Evolutionary conservation across 23 tunicate species (phyloP), one percentile per base, ranked within the genome.

Genomic region (Ciona savignyi): DNA sequence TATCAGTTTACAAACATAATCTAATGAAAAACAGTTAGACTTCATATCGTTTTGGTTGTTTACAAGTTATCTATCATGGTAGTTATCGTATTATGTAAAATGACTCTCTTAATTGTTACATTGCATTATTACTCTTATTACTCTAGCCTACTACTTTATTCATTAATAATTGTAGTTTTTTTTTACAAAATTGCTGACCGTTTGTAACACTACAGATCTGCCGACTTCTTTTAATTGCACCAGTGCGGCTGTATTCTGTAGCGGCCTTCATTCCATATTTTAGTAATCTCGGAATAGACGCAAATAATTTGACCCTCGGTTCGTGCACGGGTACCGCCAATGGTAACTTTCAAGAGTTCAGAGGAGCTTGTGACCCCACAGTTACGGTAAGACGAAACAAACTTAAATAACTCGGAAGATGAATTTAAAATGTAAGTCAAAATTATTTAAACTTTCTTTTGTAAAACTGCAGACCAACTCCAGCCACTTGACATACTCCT

Each of bases 241-340:
- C 21, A 35, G 60, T 21, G 60, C 48, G 60, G 56, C 83, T 4
- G 76, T 79, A n/a, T 32, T 66, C 72, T 60, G 77, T 79, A 20
- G 68, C 76, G 15, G 83, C 69, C 2, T 70, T 51, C 32, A 56
- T 72, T n/a, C 83, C 83, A 29, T 79, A 79, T 27, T 70, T 79
- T 27, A 73, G 26, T 9, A 79, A 79, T 56, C 83, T 79, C 29
- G 83, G 83, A 1, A 79, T 79, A 23, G 70, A 71, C 68, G 78
- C 67, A 11, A 63, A 22, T 4, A 63, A 4, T 63, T 63, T 63
- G 4, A 63, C 22, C 6, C 28, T 63, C 28, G 26, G 28, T 23
- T 9, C 6, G 15, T 63, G 26, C 6, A 11, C 24, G 15, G 28
- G 28, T 9, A 42, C 56, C 9, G 11, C 9, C 9, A 42, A 42